Base-by-base conservation (phyloP, 2,113 vertebrate genomes). In the Desmodus rotundus region DNA sequence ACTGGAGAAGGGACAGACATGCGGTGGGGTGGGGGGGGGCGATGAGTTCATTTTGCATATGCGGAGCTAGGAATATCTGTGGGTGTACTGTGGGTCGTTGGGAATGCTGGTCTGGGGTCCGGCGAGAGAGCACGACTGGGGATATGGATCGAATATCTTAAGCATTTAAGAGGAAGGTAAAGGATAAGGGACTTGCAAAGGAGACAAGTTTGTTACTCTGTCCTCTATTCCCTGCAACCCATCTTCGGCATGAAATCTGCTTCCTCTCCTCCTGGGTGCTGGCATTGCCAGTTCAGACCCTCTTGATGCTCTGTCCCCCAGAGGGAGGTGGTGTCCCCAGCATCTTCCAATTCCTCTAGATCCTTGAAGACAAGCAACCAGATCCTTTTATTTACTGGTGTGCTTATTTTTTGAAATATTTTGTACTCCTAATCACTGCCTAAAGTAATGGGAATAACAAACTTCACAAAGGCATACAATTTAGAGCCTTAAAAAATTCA, bases 401-500 rank as follows among this genome's bases (percentile, higher is more conserved):
- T 87, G 24, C 72, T 96, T 78, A 89, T 20, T 95, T 95, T 94
- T 87, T 93, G 85, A 92, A 91, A 58, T 88, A 56, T n/a, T 38
- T 67, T 88, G 88, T 93, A 70, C 19, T 92, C 5, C 43, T 94
- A 58, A 77, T 87, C 31, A 70, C 54, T 65, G 63, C 28, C 31
- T 61, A 84, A 10, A 91, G 83, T 58, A 94, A 45, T 28, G 20
- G 24, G 12, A 83, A 81, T 56, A 90, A 78, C 78, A 83, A 61
- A 68, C 52, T 80, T 14, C 65, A 76, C 31, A 95, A 45, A 83
- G 22, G 56, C 38, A 14, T 72, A 86, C 65, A 56, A 47, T 82
- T 86, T 82, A 87, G 68, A 93, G 88, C 87, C 93, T 78, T 77
- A 54, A 92, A 73, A 84, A 74, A 47, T 86, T 68, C 38, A 7